Evolutionary conservation across 2,888 invertebrate genomes (phyloP), one percentile per base, ranked within the genome.

Genomic region (Encarsia formosa): DNA sequence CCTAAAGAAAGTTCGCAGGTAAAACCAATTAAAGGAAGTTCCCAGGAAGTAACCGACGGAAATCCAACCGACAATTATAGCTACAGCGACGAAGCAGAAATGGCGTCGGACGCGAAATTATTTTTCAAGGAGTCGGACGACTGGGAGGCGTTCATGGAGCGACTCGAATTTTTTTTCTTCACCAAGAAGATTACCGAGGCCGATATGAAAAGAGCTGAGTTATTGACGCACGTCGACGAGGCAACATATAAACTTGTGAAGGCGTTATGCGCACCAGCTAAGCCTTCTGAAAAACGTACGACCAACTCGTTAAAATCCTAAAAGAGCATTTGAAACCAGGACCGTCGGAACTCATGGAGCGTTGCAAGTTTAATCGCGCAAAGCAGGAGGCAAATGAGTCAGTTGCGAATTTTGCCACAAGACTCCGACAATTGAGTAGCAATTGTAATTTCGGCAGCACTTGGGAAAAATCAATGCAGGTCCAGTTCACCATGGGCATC

Each of bases 141-240:
- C 37, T 56, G 56, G 50, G 56, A 56, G 22, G 39, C 48, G 26
- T 53, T 49, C 16, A 32, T 24, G 13, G 56, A 52, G 22, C 42
- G 56, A 2, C 9, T 56, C n/a, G 56, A 53, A 20, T 44, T 56
- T 13, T n/a, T 48, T 35, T 53, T 56, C 32, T 3, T 32, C 19
- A 39, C 45, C n/a, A 54, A 51, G 9, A 48, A 53, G 18, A 53
- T 53, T n/a, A 45, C 35, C 32, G 16, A 52, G 18, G 20, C 40
- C 5, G 52, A 41, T 18, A 52, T 45, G 45, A 44, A 55, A 26
- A 44, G 41, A 44, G 57, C 57, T 5, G 38, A 29, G 22, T 19
- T 54, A 32, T 11, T 57, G 24, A 57, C 52, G 32, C 43, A 49
- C 31, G n/a, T 54, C 13, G 54, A 57, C 37, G 54, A 54, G 26